These are phyloP conservation scores for Lordiphosa andalusiaca DNA, from an alignment of 2,888 invertebrate genomes.

Conservation along the genomic window DNA sequence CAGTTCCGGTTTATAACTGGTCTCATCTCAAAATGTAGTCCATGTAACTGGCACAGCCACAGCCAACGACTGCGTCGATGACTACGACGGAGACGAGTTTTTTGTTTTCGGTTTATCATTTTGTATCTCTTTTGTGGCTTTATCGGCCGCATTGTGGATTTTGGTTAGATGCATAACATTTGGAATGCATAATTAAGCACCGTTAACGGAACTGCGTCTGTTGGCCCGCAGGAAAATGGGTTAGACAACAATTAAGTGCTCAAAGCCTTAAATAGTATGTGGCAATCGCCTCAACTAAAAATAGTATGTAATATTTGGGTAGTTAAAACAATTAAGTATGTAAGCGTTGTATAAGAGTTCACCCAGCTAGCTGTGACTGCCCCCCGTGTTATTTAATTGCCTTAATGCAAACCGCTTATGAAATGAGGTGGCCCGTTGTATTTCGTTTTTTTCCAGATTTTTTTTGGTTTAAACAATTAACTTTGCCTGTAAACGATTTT, in stretches of 20 bases:
- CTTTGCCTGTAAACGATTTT: constrained; percentile 41
- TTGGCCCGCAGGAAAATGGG: constrained; percentile 35
- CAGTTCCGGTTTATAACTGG: constrained; percentile 71
- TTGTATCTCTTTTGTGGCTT: constrained; percentile 25
- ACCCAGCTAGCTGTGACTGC: constrained; percentile 33
- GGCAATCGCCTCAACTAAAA: constrained; percentile 29
- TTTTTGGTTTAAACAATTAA: constrained; percentile 46
- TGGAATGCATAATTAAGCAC: constrained; percentile 65
- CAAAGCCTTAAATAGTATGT: constrained; percentile 12
- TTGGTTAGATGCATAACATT: constrained; percentile 44
- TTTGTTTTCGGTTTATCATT: constrained; percentile 27
- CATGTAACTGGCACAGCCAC: constrained; percentile 67
- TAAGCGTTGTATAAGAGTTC: constrained; percentile 39
- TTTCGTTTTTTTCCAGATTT: constrained; percentile 4
- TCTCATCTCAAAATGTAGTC: constrained; percentile 54
- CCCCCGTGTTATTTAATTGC: constrained; percentile 43
- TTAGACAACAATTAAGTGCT: constrained; percentile 28
- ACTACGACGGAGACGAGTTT: constrained; percentile 16
- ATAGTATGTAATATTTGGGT: constrained; percentile 38
- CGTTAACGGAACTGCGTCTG: constrained; percentile 67
- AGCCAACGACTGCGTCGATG: constrained; percentile 20
- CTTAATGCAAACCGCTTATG: constrained; percentile 58
- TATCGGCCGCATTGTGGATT: constrained; percentile 18
- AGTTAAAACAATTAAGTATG: constrained; percentile 64
- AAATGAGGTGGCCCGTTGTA: constrained; percentile 57